Base-by-base conservation (phyloP, 2,113 vertebrate genomes). In the Saimiri boliviensis region DNA sequence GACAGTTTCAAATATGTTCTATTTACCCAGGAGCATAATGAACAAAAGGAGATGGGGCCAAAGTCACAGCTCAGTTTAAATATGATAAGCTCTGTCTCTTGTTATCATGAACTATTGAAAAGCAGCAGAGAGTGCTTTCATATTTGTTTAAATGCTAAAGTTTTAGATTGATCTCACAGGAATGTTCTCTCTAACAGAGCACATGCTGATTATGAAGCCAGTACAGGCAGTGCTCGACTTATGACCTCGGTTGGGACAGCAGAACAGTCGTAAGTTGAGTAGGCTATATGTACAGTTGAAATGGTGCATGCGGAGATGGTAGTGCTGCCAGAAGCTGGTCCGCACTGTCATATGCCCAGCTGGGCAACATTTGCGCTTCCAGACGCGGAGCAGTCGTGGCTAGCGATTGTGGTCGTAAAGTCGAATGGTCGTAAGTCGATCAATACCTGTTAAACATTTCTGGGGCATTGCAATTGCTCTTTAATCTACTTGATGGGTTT, bases 131-230 rank as follows among this genome's bases (percentile, higher is more conserved):
- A 86, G 49, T 23, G 21, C 86, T 25, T 0, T 42, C 52, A 66
- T 77, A 71, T 90, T 85, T 74, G 35, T 91, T 91, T 96, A 93
- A 30, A 95, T 37, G 23, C 20, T n/a, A 42, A 49, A 56, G n/a
- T 76, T 91, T 93, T 89, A 85, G 21, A 79, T 91, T 71, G 89
- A 42, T 71, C 42, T 81, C 52, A 84, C 16, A 88, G 68, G 12
- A 79, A 56, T 52, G 9, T 73, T 93, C 77, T 42, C 68, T 93
- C 60, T 66, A 90, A 90, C 35, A 96, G 40, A 92, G 71, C 54
- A 85, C 66, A 25, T 42, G 37, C 73, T 40, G 17, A 76, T 52
- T 79, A 49, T 16, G 54, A 89, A 81, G 54, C 35, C 8, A 21
- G 74, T 52, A 87, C n/a, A n/a, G n/a, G n/a, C n/a, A n/a, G n/a